These are phyloP conservation scores for Epizoanthus rinbou DNA, from an alignment of 92 coral and sea anemone species.

Conservation along the genomic window DNA sequence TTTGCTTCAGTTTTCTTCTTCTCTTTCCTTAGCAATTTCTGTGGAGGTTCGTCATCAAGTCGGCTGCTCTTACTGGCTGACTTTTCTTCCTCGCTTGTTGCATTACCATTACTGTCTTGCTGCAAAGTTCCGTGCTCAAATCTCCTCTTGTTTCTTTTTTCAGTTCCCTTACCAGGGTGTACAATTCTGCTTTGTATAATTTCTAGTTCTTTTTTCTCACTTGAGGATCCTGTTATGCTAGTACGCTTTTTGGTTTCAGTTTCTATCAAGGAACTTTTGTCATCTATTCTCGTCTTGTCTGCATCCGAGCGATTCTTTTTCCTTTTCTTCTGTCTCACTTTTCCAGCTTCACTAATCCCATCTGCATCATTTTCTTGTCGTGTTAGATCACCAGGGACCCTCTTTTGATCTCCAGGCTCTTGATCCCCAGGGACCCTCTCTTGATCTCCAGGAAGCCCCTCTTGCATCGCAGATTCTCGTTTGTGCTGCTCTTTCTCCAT, in stretches of 20 bases:
- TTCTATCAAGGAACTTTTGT: background rate
- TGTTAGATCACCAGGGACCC: background rate
- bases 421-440: too few species aligned
- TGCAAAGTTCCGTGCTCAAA: background rate
- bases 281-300: background rate
- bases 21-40: conserved; percentile 18
- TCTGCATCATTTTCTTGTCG: background rate
- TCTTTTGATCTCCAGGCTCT: background rate
- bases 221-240: background rate
- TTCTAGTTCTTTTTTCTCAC: background rate
- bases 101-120: background rate
- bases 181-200: background rate
- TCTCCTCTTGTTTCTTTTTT: conserved; percentile 16
- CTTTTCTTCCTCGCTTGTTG: background rate
- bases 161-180: background rate
- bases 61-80: background rate
- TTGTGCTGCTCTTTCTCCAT: background rate
- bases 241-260: background rate
- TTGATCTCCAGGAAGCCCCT: background rate
- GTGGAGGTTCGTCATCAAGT: conserved; percentile 14
- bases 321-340: conserved; percentile 1
- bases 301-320: background rate
- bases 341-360: background rate
- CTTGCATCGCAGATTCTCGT: background rate
- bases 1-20: background rate